Base-by-base conservation (phyloP, 1,140 invertebrate species). In the Aphaenogaster floridana region DNA sequence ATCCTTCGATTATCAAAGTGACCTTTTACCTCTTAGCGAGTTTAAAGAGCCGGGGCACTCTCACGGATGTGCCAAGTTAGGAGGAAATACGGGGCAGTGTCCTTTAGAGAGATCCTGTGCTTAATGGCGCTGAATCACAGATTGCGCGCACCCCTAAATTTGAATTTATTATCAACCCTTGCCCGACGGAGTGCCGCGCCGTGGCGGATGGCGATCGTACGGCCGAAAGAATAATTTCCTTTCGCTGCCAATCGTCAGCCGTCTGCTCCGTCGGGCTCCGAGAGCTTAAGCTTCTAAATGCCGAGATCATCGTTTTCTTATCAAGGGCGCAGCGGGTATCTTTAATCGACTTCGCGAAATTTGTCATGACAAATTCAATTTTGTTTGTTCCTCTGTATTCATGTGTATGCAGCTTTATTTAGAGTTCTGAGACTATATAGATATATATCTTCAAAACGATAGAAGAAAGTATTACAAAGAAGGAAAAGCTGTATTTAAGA, bases 111-210 rank as follows among this genome's bases (percentile, higher is more conserved):
- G 91, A 94, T 94, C 92, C 93, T 94, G 93, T 94, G 94, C 94
- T 95, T 95, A 95, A 95, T 95, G 94, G 94, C 91, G 94, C 94
- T 95, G 94, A 95, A 95, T 95, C 94, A 95, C 94, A 95, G 94
- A 95, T 95, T 95, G 94, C 94, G 92, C 84, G 86, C 93, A 92
- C 93, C 94, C 93, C 94, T 94, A 94, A 93, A 94, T 94, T 94
- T 92, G 90, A 94, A 94, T 94, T 94, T 94, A 94, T 94, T 92
- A 92, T 94, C 93, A 94, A 94, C 93, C 94, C 94, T 94, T 94
- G 93, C 91, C 90, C 90, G 91, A 88, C 87, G 89, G 89, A 88
- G 92, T 88, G 89, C 89, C 91, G 77, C 80, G 88, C 71, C 63
- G 86, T 78, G 79, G 88, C 74, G 87, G 89, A 92, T 92, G 86